Conservation (phyloP, 2,113 vertebrate genomes). For the Lycaon pictus region DNA sequence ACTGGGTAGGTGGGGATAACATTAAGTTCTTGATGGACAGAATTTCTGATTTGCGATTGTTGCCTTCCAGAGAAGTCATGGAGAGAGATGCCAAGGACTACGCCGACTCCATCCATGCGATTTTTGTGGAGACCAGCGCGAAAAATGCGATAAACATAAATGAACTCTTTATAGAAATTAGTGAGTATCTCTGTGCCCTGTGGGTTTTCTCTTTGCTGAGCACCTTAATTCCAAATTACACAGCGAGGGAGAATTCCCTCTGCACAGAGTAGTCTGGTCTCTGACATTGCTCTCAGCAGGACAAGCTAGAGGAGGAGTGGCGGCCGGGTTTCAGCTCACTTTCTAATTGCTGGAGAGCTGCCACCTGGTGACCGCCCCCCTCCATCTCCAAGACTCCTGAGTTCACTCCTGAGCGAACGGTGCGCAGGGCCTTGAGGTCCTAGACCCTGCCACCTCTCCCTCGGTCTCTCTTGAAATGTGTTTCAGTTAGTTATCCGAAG, state of each 20-base stretch:
- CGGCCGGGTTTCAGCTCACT: accelerated
- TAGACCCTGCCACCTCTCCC: conserved; percentile 42
- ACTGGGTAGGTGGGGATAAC: not conserved
- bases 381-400: not conserved
- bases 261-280: not conserved
- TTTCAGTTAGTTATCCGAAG: conserved; percentile 62
- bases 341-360: not conserved
- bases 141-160: conserved; percentile 99
- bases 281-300: not conserved
- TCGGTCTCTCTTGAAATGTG: conserved; percentile 4
- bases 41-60: conserved; percentile 60
- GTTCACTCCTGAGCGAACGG: conserved; percentile 44
- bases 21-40: not conserved
- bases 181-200: conserved; percentile 90
- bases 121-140: conserved; percentile 99
- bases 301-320: not conserved
- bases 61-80: conserved; percentile 94
- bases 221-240: not conserved
- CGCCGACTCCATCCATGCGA: conserved; percentile 97
- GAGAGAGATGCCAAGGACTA: conserved; percentile 99
- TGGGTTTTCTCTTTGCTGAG: conserved; percentile 42
- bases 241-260: not conserved
- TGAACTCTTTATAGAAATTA: conserved; percentile 99
- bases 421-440: not conserved
- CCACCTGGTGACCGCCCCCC: not conserved